Percentiles rank a stretch among this genome's conserved stretches.
phyloP scores from a whole-genome alignment of 1,140 invertebrate genomes.

The Polyergus mexicanus region DNA sequence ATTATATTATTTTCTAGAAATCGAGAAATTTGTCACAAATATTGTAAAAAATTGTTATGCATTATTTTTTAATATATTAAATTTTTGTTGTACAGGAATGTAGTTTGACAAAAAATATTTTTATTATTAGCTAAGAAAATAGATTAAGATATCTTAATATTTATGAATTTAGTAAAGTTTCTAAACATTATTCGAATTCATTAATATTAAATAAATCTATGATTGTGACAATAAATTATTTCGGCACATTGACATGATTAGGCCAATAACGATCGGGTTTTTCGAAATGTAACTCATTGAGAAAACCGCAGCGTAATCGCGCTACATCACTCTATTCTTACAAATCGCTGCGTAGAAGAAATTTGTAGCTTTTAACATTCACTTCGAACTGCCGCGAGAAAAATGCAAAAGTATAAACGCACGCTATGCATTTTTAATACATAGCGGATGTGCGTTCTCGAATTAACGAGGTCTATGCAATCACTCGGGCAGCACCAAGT shows the following conservation, averaged over 20 bases:
- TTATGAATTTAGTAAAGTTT: too few species aligned
- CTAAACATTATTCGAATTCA: not conserved
- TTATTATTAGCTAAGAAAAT: conserved; percentile 1
- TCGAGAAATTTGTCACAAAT: conserved; percentile 4
- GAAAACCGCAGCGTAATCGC: conserved; percentile 6
- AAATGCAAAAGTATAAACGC: conserved; percentile 63
- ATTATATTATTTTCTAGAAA: conserved; percentile 18
- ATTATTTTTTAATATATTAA: not conserved
- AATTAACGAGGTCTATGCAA: conserved; percentile 71
- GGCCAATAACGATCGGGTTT: not conserved
- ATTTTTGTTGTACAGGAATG: not conserved
- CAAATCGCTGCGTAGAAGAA: not conserved
- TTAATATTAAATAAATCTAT: not conserved
- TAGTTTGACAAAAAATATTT: not conserved
- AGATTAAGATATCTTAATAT: not conserved
- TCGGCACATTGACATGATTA: not conserved
- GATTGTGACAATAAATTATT: conserved; percentile 31
- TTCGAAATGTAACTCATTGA: conserved; percentile 34
- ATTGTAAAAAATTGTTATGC: not conserved
- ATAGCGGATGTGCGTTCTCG: conserved; percentile 70
- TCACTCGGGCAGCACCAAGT: conserved; percentile 39
- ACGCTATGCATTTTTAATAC: conserved; percentile 56
- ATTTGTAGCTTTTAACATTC: conserved; percentile 20
- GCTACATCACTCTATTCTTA: not conserved
- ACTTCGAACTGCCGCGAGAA: not conserved